Evolutionary conservation across 2,888 invertebrate genomes (phyloP).

Genomic region (Drosophila yooni): DNA sequence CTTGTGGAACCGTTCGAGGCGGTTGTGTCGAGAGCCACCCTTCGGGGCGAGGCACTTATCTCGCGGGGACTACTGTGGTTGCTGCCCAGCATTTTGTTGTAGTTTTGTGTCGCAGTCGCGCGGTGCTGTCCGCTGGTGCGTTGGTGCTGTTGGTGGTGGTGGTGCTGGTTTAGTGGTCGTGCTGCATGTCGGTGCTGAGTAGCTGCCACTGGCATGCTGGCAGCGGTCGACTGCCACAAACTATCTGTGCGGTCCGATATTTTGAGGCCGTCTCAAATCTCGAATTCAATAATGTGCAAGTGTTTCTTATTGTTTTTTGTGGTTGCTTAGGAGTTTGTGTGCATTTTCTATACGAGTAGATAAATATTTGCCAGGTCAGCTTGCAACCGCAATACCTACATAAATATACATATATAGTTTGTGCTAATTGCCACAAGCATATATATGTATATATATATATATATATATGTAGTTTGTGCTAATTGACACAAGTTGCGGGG

Average conservation of each 20-base stretch:
- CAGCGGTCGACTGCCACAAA: slow-evolving; percentile 80
- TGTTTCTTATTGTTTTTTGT: not conserved
- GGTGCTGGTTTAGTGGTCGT: slow-evolving; percentile 57
- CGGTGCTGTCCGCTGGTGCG: slow-evolving; percentile 42
- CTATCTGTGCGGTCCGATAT: slow-evolving; percentile 83
- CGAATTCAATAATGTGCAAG: slow-evolving; percentile 8
- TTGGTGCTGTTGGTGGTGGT: slow-evolving; percentile 47
- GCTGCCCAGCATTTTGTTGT: slow-evolving; percentile 67
- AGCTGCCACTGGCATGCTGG: slow-evolving; percentile 68
- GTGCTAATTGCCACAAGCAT: slow-evolving; percentile 62
- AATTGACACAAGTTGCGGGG: slow-evolving; percentile 60
- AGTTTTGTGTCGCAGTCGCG: slow-evolving; percentile 38
- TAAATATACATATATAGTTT: slow-evolving; percentile 11
- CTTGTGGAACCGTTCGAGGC: slow-evolving; percentile 82
- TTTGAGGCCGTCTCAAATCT: slow-evolving; percentile 67
- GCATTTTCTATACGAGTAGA: slow-evolving; percentile 16
- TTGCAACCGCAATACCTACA: slow-evolving; percentile 3
- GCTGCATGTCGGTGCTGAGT: slow-evolving; percentile 63
- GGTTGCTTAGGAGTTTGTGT: slow-evolving; percentile 17
- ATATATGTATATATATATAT: slow-evolving; percentile 1
- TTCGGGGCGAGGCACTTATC: slow-evolving; percentile 78
- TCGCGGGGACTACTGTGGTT: slow-evolving; percentile 76
- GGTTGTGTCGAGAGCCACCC: slow-evolving; percentile 82
- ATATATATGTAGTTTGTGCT: slow-evolving; percentile 31
- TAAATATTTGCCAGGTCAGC: slow-evolving; percentile 21